Evolutionary conservation across 2,888 invertebrate genomes (phyloP), one percentile per base, ranked within the genome.

Genomic region (Chymomyza amoena): DNA sequence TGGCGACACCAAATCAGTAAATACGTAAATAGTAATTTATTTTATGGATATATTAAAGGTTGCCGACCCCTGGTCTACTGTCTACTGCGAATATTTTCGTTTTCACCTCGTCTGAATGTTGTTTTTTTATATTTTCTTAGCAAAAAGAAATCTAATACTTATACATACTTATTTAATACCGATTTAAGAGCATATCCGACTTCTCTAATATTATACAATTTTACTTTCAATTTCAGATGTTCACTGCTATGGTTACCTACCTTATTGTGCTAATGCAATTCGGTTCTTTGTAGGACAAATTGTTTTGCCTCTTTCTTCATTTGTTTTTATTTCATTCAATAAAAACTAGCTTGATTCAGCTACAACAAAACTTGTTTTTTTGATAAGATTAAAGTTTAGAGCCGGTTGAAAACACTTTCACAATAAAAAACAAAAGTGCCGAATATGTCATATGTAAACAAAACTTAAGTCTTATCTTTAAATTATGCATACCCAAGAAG

Each of bases 181-280:
- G 25, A 25, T 25, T 25, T 25, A 25, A 25, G 25, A 25, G 4
- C 25, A 25, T 25, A 25, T 25, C 25, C 25, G 4, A 4, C 25
- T 25, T 25, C 3, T 25, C 25, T 25, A 25, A 25, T 10, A 57
- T 39, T 51, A 1, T 6, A 51, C 6, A 16, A 0, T 32, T 52
- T 0, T 3, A 61, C 20, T 25, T n/a, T 25, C 7, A 10, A 3
- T 10, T 52, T n/a, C 61, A 89, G 89, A 81, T 89, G 15, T 79
- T 81, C 6, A 77, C 86, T 6, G 86, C 84, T 10, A 78, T 84
- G 70, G 84, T 81, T 0, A 88, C 89, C 5, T 88, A 89, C 69
- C 56, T 89, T 18, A 82, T 89, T 25, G 82, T 89, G n/a, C 66
- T 89, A 0, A 75, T 89, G 76, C 89, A 89, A 70, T 90, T 90